Evolutionary conservation across 2,888 invertebrate species (phyloP).

Genomic region (Actias luna): DNA sequence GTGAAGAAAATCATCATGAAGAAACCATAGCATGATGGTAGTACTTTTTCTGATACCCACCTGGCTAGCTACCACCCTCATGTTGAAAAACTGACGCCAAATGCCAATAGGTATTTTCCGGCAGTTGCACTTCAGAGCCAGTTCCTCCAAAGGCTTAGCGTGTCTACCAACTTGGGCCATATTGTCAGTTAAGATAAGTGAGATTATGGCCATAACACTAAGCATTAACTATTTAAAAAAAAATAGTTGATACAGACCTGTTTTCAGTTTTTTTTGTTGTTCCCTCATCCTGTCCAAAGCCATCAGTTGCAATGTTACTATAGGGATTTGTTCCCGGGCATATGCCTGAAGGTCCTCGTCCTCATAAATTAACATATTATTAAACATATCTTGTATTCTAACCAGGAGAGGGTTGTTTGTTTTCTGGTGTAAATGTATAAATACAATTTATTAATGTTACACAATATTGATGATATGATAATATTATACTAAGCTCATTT

Average conservation of each 20-base stretch:
- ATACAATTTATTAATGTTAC: neutral
- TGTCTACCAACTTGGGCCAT: too few species aligned
- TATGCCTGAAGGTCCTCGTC: conserved; percentile 83
- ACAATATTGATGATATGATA: neutral
- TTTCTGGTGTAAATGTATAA: conserved; percentile 36
- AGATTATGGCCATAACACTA: too few species aligned
- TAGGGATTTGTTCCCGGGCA: conserved; percentile 86
- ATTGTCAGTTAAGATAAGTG: too few species aligned
- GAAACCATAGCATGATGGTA: too few species aligned
- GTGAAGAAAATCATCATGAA: too few species aligned
- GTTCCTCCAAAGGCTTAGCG: too few species aligned
- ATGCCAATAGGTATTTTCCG: too few species aligned
- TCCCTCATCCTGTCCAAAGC: conserved; percentile 84
- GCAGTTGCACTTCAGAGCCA: too few species aligned
- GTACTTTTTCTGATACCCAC: too few species aligned
- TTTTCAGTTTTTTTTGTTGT: conserved; percentile 82
- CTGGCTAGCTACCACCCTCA: too few species aligned
- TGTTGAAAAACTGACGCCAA: too few species aligned
- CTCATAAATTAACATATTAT: conserved; percentile 86
- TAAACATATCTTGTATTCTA: conserved; percentile 69
- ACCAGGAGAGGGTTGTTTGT: conserved; percentile 62
- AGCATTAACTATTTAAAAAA: neutral
- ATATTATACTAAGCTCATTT: neutral
- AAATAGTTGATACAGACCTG: conserved; percentile 52
- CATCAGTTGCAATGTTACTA: conserved; percentile 82